phyloP scores from a whole-genome alignment of 2,888 invertebrate species.

The Desoria tigrina region DNA sequence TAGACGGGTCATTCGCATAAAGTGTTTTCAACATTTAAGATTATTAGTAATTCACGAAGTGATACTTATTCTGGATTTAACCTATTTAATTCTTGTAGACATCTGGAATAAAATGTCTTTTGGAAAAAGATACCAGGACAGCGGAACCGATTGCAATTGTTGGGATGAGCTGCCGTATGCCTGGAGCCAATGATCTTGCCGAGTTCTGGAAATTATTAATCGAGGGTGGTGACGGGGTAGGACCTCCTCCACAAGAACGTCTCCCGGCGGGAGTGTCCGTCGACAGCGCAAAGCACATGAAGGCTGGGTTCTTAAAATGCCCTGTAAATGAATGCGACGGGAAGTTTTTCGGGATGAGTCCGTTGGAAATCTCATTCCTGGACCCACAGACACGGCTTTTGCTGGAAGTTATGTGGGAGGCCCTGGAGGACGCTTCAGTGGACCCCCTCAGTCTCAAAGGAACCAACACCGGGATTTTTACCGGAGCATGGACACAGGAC shows the following conservation, averaged over 20 bases:
- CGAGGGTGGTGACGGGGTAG: constrained; percentile 13
- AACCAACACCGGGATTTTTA: constrained; percentile 24
- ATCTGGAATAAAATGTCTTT: too few species aligned
- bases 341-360: constrained; percentile 33
- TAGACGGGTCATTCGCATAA: too few species aligned
- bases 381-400: constrained; percentile 28
- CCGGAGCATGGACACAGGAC: constrained; percentile 34
- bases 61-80: too few species aligned
- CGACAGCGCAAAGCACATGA: not conserved
- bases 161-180: constrained; percentile 30
- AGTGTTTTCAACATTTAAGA: too few species aligned
- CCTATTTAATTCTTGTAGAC: too few species aligned
- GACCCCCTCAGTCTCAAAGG: constrained; percentile 13
- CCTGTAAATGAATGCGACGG: constrained; percentile 33
- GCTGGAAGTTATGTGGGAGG: constrained; percentile 33
- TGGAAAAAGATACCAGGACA: too few species aligned
- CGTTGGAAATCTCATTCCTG: constrained; percentile 21
- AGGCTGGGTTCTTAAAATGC: constrained; percentile 33
- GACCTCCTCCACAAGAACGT: not conserved
- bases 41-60: too few species aligned
- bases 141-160: constrained; percentile 34
- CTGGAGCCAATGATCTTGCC: constrained; percentile 17
- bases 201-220: constrained; percentile 32
- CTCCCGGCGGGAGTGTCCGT: not conserved
- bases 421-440: constrained; percentile 32